phyloP scores from a whole-genome alignment of 35 echinoderm and acorn worm species.

The Ophioderma brevispina region DNA sequence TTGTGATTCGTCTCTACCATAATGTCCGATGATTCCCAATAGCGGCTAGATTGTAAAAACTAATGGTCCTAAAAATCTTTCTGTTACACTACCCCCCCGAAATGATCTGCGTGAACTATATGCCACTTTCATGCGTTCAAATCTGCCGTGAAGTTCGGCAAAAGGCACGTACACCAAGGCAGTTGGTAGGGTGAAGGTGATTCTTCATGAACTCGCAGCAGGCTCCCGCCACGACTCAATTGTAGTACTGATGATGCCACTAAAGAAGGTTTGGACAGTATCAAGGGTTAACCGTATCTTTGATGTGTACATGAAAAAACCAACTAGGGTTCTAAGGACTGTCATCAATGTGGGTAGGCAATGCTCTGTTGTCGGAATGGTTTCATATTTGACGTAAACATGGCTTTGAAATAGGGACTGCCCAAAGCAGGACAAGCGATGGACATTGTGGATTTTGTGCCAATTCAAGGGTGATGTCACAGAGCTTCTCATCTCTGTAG shows the following conservation, averaged over 20 bases:
- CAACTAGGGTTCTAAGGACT: slow-evolving; percentile 66
- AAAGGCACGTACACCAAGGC: slow-evolving; percentile 91
- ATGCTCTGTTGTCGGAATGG: slow-evolving; percentile 77
- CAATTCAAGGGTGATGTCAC: slow-evolving; percentile 74
- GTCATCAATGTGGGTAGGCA: slow-evolving; percentile 84
- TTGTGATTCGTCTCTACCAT: slow-evolving; percentile 70
- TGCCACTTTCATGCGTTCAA: slow-evolving; percentile 72
- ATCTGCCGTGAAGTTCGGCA: slow-evolving; percentile 88
- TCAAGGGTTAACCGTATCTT: slow-evolving; percentile 82
- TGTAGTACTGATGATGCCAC: slow-evolving; percentile 81
- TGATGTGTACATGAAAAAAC: slow-evolving; percentile 97
- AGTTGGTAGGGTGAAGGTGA: slow-evolving; percentile 90
- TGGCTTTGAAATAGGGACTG: slow-evolving; percentile 95
- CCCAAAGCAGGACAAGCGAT: slow-evolving; percentile 87
- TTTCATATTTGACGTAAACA: slow-evolving; percentile 92
- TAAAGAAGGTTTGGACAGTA: slow-evolving; percentile 88
- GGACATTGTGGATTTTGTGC: slow-evolving; percentile 58
- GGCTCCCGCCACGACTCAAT: slow-evolving; percentile 72
- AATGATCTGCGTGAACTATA: slow-evolving; percentile 81
- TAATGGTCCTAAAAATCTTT: slow-evolving; percentile 82
- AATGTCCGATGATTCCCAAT: slow-evolving; percentile 78
- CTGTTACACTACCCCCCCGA: slow-evolving; percentile 56
- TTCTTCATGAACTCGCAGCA: slow-evolving; percentile 98
- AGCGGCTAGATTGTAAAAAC: slow-evolving; percentile 44
- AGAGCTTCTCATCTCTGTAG: slow-evolving; percentile 64